Base-by-base conservation (phyloP, 2,113 vertebrate species). In the Leucosticte australis region DNA sequence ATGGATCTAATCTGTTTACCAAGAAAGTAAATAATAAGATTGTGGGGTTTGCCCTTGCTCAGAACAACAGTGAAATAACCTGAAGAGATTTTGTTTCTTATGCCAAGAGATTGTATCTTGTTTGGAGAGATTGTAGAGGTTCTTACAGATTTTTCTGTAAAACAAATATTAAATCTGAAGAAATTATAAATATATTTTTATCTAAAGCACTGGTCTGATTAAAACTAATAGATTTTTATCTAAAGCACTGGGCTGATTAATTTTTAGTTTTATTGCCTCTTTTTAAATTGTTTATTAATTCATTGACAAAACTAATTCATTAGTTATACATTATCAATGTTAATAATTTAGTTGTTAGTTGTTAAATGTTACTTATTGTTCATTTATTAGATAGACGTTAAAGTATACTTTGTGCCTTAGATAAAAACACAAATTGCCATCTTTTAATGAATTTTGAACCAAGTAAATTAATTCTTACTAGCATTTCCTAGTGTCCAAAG, bases 11-110 rank as follows among this genome's bases (percentile, higher is more conserved):
- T 84, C 60, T 94, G 67, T 94, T 93, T 93, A 91, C 70, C n/a
- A 46, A 56, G 65, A 93, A 75, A 87, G 30, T 44, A 87, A 68
- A 89, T 81, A 90, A 84, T 55, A 80, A 82, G 63, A 92, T 56
- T 65, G 35, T 73, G 37, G 14, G 6, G 7, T 87, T 97, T 86
- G 73, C 52, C 87, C 86, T 71, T 56, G 64, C 68, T 71, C 31
- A n/a, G 39, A 78, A 63, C 85, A 94, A 71, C 21, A 65, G 44
- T 49, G 78, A 92, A 87, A 77, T 95, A 96, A 96, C 81, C 78
- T 63, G 71, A 15, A 89, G 41, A 76, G 68, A 62, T 93, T 74
- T 91, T 89, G 17, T 83, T 21, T 76, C 28, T 57, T 79, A 44
- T 42, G 23, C 55, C 64, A 71, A 91, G 50, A 87, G 60, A 85